Evolutionary conservation across 2,113 vertebrate species (phyloP).

Genomic region (Neolamprologus fasciatus): DNA sequence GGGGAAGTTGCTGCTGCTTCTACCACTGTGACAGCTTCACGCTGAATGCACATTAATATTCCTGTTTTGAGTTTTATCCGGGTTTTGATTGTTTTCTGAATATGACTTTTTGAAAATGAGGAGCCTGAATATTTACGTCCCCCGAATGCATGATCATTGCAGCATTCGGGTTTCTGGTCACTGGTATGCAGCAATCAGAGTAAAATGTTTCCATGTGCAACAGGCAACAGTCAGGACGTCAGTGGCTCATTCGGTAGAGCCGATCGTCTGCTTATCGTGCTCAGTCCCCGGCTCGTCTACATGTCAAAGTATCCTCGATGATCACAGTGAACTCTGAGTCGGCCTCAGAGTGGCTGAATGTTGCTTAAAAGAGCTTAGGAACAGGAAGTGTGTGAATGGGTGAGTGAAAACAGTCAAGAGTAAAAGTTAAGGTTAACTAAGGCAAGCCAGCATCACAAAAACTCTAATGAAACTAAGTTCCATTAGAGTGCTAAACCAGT

Average conservation of each 20-base stretch:
- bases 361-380: not conserved
- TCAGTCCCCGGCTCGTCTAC: not conserved
- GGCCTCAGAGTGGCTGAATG: not conserved
- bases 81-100: not conserved
- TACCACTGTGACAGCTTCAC: not conserved
- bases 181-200: not conserved
- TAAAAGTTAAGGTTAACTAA: too few relatives aligned
- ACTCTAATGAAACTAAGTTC: too few relatives aligned
- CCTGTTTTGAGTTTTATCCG: fast-evolving
- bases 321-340: not conserved
- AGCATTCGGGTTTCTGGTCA: not conserved
- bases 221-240: not conserved
- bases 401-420: not conserved
- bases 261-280: fast-evolving
- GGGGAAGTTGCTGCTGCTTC: not conserved
- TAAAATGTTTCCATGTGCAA: not conserved
- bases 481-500: too few relatives aligned
- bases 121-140: not conserved
- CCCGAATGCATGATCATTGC: not conserved
- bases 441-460: too few relatives aligned
- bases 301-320: not conserved
- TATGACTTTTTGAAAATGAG: not conserved
- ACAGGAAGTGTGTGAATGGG: not conserved
- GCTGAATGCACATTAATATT: not conserved
- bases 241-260: not conserved